phyloP scores from a whole-genome alignment of 2,888 invertebrate genomes.

The Dynastes maya region DNA sequence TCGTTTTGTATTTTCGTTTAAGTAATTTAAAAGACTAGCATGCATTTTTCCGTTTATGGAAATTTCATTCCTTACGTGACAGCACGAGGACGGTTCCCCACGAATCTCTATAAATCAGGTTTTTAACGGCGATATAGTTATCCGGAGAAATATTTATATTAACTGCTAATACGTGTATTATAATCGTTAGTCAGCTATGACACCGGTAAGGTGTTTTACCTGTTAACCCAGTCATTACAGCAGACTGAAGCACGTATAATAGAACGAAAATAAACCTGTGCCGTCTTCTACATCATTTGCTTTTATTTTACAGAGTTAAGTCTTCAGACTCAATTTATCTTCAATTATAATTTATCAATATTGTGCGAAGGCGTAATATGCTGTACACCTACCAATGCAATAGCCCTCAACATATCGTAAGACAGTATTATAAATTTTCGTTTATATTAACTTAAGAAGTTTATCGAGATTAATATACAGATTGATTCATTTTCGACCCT shows the following conservation, averaged over 20 bases:
- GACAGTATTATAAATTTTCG: background rate
- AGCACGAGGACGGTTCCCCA: constrained; percentile 27
- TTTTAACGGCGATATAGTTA: constrained; percentile 50
- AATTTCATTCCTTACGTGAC: constrained; percentile 35
- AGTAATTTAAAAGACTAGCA: constrained; percentile 4
- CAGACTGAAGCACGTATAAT: constrained; percentile 18
- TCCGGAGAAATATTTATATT: constrained; percentile 51
- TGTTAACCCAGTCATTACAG: constrained; percentile 48
- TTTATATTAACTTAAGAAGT: too few relatives aligned
- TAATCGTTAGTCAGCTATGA: constrained; percentile 51
- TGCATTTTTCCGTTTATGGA: constrained; percentile 23
- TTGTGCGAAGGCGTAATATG: constrained; percentile 2
- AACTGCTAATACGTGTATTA: constrained; percentile 48
- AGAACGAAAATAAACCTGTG: constrained; percentile 31
- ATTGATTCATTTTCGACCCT: too few relatives aligned
- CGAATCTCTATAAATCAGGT: constrained; percentile 47
- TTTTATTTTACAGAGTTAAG: constrained; percentile 35
- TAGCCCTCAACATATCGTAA: background rate
- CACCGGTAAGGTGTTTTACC: constrained; percentile 50
- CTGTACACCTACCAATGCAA: constrained; percentile 1
- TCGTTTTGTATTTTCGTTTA: constrained; percentile 12
- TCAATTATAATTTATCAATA: constrained; percentile 35
- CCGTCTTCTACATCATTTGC: constrained; percentile 30
- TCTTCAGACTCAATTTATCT: constrained; percentile 41
- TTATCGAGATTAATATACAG: too few relatives aligned